Evolutionary conservation across 2,888 invertebrate species (phyloP).

Genomic region (Anaspis maculata): DNA sequence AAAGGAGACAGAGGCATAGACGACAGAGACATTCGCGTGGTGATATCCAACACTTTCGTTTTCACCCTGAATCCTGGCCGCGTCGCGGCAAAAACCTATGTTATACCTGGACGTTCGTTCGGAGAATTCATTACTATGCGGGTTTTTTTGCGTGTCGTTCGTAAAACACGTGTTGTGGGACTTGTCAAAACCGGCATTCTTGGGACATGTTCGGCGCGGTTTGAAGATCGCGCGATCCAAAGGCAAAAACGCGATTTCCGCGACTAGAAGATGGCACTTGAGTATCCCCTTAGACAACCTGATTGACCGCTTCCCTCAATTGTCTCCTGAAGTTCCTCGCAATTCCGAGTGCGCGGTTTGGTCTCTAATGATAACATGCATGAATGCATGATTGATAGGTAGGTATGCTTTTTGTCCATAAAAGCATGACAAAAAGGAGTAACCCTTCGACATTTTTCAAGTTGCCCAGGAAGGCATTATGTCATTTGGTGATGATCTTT

Average conservation of each 20-base stretch:
- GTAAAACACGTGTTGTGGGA: conserved; percentile 16
- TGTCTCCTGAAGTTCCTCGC: conserved; percentile 7
- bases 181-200: conserved; percentile 16
- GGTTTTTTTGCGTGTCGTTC: conserved; percentile 15
- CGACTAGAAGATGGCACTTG: no score
- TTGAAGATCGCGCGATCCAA: conserved; percentile 5
- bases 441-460: no score
- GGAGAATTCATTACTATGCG: conserved; percentile 15
- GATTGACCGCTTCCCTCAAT: conserved; percentile 10
- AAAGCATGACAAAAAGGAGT: no score
- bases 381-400: no score
- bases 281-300: conserved; percentile 8
- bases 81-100: conserved; percentile 15
- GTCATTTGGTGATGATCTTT: no score
- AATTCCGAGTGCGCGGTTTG: conserved; percentile 3
- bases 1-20: no score
- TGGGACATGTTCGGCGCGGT: conserved; percentile 11
- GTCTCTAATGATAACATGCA: conserved; percentile 4
- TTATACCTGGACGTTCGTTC: conserved; percentile 16
- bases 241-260: conserved; percentile 13
- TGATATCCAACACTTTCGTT: conserved; percentile 15
- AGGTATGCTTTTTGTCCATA: no score
- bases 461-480: no score
- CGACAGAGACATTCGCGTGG: conserved; percentile 5
- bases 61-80: conserved; percentile 10